Evolutionary conservation across 2,888 invertebrate species (phyloP).

Genomic region (Cabera pusaria): DNA sequence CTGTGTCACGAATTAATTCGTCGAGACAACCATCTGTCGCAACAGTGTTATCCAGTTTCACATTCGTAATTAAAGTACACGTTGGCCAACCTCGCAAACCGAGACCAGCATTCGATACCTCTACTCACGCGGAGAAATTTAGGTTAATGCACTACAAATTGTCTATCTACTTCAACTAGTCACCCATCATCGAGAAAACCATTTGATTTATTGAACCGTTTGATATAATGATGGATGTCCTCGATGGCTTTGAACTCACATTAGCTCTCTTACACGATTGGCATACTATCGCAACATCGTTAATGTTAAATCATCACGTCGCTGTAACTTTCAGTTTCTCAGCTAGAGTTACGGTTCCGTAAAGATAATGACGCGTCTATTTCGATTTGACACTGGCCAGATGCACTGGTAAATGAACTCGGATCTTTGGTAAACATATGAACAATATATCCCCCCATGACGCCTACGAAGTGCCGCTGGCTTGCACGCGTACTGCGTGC

Average conservation of each 20-base stretch:
- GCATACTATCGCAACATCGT: slow-evolving; percentile 25
- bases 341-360: slow-evolving; percentile 29
- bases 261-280: slow-evolving; percentile 60
- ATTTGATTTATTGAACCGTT: slow-evolving; percentile 35
- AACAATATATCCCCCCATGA: slow-evolving; percentile 53
- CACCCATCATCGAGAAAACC: slow-evolving; percentile 4
- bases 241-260: slow-evolving; percentile 36
- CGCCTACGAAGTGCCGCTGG: slow-evolving; percentile 18
- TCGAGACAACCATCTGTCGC: slow-evolving; percentile 5
- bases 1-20: slow-evolving; percentile 19
- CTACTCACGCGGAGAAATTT: slow-evolving; percentile 30
- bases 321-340: slow-evolving; percentile 11
- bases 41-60: slow-evolving; percentile 21
- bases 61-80: slow-evolving; percentile 22
- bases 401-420: slow-evolving; percentile 50
- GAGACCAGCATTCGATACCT: slow-evolving; percentile 24
- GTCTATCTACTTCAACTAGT: slow-evolving; percentile 12
- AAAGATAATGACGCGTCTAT: slow-evolving; percentile 37
- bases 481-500: slow-evolving; percentile 47
- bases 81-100: slow-evolving; percentile 19
- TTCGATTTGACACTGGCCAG: slow-evolving; percentile 44
- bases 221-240: slow-evolving; percentile 33
- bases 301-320: slow-evolving; percentile 13
- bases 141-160: slow-evolving; percentile 36
- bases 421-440: slow-evolving; percentile 38